phyloP scores from a whole-genome alignment of 2,888 invertebrate species.

The Diarsia mendica region DNA sequence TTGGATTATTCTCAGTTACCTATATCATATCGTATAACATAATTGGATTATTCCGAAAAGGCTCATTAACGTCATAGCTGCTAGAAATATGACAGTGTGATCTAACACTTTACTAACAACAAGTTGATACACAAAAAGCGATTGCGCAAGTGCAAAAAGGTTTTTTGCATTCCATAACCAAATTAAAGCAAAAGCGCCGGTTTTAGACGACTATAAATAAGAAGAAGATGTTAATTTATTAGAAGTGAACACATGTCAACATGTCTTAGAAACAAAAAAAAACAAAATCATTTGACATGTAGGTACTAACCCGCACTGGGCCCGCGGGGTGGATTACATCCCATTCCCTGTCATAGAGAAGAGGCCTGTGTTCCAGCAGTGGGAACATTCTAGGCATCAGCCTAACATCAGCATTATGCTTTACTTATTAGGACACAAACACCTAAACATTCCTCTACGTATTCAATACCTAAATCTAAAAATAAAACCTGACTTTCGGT shows the following conservation, averaged over 20 bases:
- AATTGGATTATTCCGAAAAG: conserved; percentile 19
- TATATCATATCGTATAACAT: not conserved
- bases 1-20: not conserved
- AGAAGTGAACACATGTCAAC: too few relatives aligned
- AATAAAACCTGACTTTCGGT: not conserved
- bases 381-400: too few relatives aligned
- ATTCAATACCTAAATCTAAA: conserved; percentile 1
- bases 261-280: too few relatives aligned
- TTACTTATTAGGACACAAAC: too few relatives aligned
- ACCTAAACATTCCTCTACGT: not conserved
- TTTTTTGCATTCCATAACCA: conserved; percentile 16
- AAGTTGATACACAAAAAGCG: conserved; percentile 37
- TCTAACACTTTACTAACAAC: conserved; percentile 23
- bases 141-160: conserved; percentile 21
- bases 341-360: too few relatives aligned
- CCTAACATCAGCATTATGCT: not conserved
- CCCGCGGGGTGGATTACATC: too few relatives aligned
- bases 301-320: too few relatives aligned
- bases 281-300: too few relatives aligned
- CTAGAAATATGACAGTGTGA: conserved; percentile 3
- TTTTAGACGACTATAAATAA: not conserved
- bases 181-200: conserved; percentile 12
- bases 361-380: too few relatives aligned
- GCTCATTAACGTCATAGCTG: conserved; percentile 6
- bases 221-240: too few relatives aligned